Conservation (phyloP, 2,113 vertebrate genomes). For the Eidolon helvum region DNA sequence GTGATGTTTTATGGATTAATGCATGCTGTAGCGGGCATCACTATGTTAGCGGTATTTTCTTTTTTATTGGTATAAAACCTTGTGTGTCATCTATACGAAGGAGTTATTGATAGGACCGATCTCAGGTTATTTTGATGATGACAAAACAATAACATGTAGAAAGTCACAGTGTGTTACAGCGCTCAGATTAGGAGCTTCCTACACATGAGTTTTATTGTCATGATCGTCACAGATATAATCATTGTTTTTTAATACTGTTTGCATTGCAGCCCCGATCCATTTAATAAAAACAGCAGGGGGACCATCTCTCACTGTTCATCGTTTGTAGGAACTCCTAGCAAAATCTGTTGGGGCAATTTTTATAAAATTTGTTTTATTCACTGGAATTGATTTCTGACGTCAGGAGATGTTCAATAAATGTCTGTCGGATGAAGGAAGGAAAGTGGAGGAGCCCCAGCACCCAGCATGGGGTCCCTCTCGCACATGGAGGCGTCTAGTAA, state of each 20-base stretch:
- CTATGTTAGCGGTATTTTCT: neutral
- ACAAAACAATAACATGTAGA: neutral
- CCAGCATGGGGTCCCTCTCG: accelerated
- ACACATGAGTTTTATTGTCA: neutral
- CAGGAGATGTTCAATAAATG: neutral
- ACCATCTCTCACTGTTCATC: neutral
- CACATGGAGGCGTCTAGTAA: accelerated
- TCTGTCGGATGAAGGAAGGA: neutral
- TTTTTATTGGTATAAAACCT: neutral
- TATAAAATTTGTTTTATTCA: neutral
- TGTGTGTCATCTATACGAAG: too few species aligned
- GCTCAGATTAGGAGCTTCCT: neutral
- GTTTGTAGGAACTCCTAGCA: neutral
- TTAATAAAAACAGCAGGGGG: neutral
- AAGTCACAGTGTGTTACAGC: accelerated
- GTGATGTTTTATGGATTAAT: neutral
- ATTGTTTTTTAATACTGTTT: too few species aligned
- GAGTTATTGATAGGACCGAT: too few species aligned
- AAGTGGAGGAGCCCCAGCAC: too few species aligned
- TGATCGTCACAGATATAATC: too few species aligned
- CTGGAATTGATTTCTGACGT: neutral
- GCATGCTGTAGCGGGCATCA: accelerated
- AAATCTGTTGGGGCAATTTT: neutral
- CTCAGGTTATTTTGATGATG: neutral
- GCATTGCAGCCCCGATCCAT: too few species aligned